phyloP scores from a whole-genome alignment of 2,797 vertebrate genomes.

The Enteromius mattozi region DNA sequence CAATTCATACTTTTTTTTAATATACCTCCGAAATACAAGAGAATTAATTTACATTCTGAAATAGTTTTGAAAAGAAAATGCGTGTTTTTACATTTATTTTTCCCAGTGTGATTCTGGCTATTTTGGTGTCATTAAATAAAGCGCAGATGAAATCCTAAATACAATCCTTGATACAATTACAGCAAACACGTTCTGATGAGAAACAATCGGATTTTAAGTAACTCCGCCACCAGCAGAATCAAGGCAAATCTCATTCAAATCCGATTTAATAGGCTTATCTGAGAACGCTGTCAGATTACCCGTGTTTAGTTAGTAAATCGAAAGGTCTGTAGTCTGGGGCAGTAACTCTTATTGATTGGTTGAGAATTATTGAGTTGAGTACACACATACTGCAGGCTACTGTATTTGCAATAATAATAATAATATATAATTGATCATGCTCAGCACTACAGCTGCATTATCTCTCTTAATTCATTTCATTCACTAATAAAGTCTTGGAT shows the following conservation, averaged over 20 bases:
- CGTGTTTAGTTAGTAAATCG: constrained; percentile 29
- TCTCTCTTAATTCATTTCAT: constrained; percentile 9
- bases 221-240: constrained; percentile 60
- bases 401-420: constrained; percentile 1
- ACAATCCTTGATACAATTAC: not conserved
- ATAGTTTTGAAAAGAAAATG: not conserved
- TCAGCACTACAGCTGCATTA: not conserved
- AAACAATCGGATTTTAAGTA: not conserved
- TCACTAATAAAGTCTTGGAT: not conserved
- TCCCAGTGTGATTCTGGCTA: too few relatives aligned
- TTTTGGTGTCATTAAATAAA: not conserved
- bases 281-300: constrained; percentile 30
- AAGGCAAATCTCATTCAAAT: constrained; percentile 64
- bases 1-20: not conserved
- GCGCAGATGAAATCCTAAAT: not conserved
- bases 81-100: not conserved
- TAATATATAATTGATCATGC: not conserved
- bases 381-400: not conserved
- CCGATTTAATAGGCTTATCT: constrained; percentile 33
- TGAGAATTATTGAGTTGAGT: constrained; percentile 2
- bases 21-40: not conserved
- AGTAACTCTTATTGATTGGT: constrained; percentile 21
- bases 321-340: constrained; percentile 27
- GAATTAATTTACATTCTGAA: not conserved
- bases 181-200: not conserved